A percentile compares a stretch with the other conserved stretches of the same genome.
These are phyloP conservation scores for Peromyscus melanophrys DNA, from an alignment of 2,797 vertebrate species.

Conservation along the genomic window DNA sequence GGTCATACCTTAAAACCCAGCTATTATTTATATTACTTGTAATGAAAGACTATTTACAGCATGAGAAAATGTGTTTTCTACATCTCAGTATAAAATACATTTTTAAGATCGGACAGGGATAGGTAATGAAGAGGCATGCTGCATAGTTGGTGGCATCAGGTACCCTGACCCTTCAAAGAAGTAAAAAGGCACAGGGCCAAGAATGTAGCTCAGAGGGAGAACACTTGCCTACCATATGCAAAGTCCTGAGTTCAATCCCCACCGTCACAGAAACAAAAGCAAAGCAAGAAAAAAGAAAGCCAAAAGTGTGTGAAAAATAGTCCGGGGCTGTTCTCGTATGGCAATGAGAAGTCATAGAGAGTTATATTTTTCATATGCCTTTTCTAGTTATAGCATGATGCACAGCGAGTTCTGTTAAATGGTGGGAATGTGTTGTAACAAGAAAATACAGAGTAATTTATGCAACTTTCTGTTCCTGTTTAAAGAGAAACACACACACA, in stretches of 20 bases:
- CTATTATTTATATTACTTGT: conserved; percentile 6
- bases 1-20: not conserved
- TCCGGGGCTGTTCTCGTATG: not conserved
- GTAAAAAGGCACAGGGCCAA: not conserved
- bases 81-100: not conserved
- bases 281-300: not conserved
- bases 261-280: not conserved
- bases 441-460: conserved; percentile 19
- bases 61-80: not conserved
- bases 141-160: not conserved
- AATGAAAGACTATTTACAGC: not conserved
- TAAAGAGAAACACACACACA: not conserved
- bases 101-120: not conserved
- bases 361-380: not conserved
- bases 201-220: not conserved
- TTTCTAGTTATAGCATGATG: conserved; percentile 44
- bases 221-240: not conserved
- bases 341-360: not conserved
- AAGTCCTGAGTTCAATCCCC: not conserved
- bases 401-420: not conserved
- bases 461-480: not conserved
- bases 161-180: not conserved
- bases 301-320: not conserved
- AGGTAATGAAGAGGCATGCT: not conserved
- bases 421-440: not conserved